Percentiles rank a stretch among this genome's conserved stretches.
phyloP scores from a whole-genome alignment of 2,113 vertebrate species.

The Leucosticte australis region DNA sequence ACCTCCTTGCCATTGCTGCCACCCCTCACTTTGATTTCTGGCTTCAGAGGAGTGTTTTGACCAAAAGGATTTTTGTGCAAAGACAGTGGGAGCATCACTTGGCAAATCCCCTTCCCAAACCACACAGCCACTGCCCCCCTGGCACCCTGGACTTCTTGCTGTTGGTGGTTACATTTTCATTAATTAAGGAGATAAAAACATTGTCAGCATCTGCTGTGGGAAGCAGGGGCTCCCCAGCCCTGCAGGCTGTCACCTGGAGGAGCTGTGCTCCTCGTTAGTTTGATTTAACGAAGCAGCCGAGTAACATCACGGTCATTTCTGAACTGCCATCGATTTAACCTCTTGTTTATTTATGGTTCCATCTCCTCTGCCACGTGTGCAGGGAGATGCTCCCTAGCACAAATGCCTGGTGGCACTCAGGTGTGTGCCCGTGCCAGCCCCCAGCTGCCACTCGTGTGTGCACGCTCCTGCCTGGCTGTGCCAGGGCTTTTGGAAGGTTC shows the following conservation, averaged over 20 bases:
- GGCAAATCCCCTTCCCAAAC: neutral
- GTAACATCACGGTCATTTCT: neutral
- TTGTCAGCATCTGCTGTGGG: neutral
- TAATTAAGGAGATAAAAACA: neutral
- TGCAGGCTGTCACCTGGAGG: neutral
- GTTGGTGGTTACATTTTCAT: neutral
- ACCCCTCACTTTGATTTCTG: neutral
- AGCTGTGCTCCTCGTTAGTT: neutral
- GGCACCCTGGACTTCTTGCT: neutral
- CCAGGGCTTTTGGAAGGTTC: neutral
- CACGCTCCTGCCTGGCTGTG: fast-evolving
- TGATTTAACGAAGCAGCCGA: constrained; percentile 17
- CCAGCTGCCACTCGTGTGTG: fast-evolving
- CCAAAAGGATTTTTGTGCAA: constrained; percentile 43
- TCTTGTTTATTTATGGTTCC: constrained; percentile 4
- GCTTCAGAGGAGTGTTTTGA: constrained; percentile 24
- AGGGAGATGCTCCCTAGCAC: neutral
- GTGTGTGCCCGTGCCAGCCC: neutral
- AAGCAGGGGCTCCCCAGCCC: neutral
- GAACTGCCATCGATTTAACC: neutral
- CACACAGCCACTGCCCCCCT: fast-evolving
- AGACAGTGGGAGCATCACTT: constrained; percentile 44
- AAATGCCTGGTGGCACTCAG: neutral
- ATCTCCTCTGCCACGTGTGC: neutral
- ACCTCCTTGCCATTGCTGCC: fast-evolving